phyloP scores from a whole-genome alignment of 2,113 vertebrate genomes.

The Perognathus longimembris region DNA sequence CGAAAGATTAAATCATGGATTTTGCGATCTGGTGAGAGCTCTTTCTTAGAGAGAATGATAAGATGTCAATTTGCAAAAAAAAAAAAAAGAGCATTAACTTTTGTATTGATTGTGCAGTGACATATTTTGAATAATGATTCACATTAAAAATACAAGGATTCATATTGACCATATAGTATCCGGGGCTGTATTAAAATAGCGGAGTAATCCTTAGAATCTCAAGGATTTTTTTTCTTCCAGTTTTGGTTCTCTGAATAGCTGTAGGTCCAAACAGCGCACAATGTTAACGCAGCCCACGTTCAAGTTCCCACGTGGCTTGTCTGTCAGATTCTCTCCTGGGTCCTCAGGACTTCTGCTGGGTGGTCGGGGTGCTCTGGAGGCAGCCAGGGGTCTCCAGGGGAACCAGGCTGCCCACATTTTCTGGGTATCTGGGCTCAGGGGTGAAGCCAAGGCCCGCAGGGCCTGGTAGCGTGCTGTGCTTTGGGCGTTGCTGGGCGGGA shows the following conservation, averaged over 20 bases:
- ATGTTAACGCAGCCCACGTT: not conserved
- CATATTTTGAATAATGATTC: slow-evolving; percentile 83
- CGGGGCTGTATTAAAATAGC: slow-evolving; percentile 60
- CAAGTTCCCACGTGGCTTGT: not conserved
- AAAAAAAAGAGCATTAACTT: slow-evolving; percentile 71
- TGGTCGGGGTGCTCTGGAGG: not conserved
- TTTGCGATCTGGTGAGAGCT: slow-evolving; percentile 67
- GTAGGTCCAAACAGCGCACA: not conserved
- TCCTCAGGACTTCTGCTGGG: rapidly evolving
- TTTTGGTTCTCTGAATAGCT: not conserved
- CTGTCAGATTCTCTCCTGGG: not conserved
- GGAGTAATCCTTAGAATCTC: slow-evolving; percentile 16
- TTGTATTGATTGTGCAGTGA: slow-evolving; percentile 76
- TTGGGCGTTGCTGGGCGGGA: not conserved
- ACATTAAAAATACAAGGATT: slow-evolving; percentile 74
- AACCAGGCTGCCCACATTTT: not conserved
- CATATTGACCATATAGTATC: slow-evolving; percentile 45
- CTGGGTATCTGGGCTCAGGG: not conserved
- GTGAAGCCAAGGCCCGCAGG: not conserved
- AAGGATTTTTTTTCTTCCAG: not conserved
- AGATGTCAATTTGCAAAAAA: slow-evolving; percentile 73
- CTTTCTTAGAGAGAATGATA: slow-evolving; percentile 66
- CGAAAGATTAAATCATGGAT: slow-evolving; percentile 78
- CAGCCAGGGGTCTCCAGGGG: not conserved
- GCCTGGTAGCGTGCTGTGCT: not conserved